Conservation (phyloP, 1,140 invertebrate species). For the Aporrectodea caliginosa region DNA sequence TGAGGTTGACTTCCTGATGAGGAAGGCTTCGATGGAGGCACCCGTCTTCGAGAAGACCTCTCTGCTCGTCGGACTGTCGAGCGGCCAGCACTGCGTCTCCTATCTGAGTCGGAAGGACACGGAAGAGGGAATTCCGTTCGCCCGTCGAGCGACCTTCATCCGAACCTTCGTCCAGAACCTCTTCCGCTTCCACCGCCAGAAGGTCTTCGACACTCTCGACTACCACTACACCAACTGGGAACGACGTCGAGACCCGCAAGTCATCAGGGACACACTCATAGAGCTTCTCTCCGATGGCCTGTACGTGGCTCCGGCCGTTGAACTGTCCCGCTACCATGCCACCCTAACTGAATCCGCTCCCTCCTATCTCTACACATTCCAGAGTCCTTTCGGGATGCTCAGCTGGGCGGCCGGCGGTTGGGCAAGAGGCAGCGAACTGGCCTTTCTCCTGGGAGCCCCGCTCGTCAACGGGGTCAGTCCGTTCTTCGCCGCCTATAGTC, state of each 20-base stretch:
- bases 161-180: constrained; percentile 85
- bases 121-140: constrained; percentile 67
- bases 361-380: constrained; percentile 44
- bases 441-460: not conserved
- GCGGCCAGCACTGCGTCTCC: constrained; percentile 79
- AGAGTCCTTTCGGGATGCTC: constrained; percentile 55
- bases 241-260: constrained; percentile 77
- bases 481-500: not conserved
- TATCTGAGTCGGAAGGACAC: constrained; percentile 84
- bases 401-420: constrained; percentile 41
- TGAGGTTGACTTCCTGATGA: constrained; percentile 24
- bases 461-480: not conserved
- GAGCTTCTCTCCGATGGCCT: constrained; percentile 83
- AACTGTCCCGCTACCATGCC: constrained; percentile 87
- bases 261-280: constrained; percentile 82
- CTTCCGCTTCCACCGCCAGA: constrained; percentile 81
- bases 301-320: constrained; percentile 84
- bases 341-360: constrained; percentile 46
- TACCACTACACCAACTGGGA: constrained; percentile 99
- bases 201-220: constrained; percentile 93
- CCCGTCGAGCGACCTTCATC: constrained; percentile 77
- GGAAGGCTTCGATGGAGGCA: constrained; percentile 49
- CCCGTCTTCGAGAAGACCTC: constrained; percentile 59
- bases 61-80: constrained; percentile 84
- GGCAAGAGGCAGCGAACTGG: constrained; percentile 28